Conservation (phyloP, 2,113 vertebrate species). For the Lophochroa leadbeateri region DNA sequence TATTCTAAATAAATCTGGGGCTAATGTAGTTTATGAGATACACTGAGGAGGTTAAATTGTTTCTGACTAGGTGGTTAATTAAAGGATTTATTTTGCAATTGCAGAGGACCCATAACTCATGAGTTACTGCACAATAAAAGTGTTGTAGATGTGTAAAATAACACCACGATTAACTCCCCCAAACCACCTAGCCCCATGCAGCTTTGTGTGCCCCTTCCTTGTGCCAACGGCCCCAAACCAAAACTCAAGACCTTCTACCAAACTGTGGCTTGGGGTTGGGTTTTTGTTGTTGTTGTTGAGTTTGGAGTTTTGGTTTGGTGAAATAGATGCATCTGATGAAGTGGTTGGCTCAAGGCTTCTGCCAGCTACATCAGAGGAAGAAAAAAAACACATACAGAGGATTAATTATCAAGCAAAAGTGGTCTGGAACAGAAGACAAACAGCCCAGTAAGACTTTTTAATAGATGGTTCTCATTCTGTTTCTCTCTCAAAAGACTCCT, state of each 20-base stretch:
- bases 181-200: not conserved
- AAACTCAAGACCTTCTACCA: not conserved
- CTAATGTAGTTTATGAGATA: constrained; percentile 69
- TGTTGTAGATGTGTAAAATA: constrained; percentile 71
- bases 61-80: constrained; percentile 72
- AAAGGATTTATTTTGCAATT: constrained; percentile 74
- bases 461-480: not conserved
- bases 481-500: not conserved
- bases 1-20: constrained; percentile 59
- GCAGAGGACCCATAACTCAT: constrained; percentile 68
- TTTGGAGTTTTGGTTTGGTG: not conserved
- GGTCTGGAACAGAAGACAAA: not conserved
- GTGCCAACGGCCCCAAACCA: not conserved
- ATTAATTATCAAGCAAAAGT: constrained; percentile 1
- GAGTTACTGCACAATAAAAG: constrained; percentile 72
- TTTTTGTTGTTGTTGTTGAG: not conserved
- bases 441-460: not conserved
- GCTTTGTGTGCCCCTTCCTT: not conserved
- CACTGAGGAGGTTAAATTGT: constrained; percentile 66
- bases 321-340: not conserved
- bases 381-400: not conserved
- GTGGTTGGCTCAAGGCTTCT: not conserved
- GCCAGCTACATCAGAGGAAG: not conserved
- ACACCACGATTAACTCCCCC: constrained; percentile 47
- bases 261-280: not conserved